Base-by-base conservation (phyloP, 1,140 invertebrate species). In the Dreissena polymorpha region DNA sequence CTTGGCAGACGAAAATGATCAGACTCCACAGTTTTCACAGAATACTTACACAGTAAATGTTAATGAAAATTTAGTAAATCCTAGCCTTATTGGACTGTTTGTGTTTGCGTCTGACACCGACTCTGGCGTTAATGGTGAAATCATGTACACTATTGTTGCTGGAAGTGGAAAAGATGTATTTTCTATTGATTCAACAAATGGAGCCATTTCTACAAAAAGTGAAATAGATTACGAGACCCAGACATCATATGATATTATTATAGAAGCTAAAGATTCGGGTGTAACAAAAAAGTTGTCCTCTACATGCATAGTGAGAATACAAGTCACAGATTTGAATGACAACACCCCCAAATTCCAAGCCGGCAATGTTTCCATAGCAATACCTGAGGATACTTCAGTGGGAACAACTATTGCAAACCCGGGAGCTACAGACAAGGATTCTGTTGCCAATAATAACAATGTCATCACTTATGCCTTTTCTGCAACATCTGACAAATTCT, bases 1-100 rank as follows among this genome's bases (percentile, higher is more conserved):
- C 21, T 60, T 92, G 14, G 67, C 63, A 96, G 98, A 99, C 91
- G 94, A 98, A 23, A 99, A 99, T 91, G 98, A 99, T 93, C 75
- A 88, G 81, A 85, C 77, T 25, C 89, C 89, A 18, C 69, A 74
- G 0, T 86, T 87, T 74, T 50, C 85, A 7, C 75, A 25, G 25
- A 67, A 83, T 18, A 72, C 74, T 67, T 53, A 71, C 14, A 76
- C 71, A 55, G 79, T 80, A 0, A 73, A 70, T 10, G 29, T 88
- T 1, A 50, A 69, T 67, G 86, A 88, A 68, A 84, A 85, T 53
- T 73, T 77, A 29, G 25, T 16, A 13, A 64, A 23, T 3, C 67
- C 78, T 0, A 55, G 68, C n/a, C 14, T 55, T 14, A 72, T 85
- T 18, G 29, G 75, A 0, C 72, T 60, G 25, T 39, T 8, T 39